Base-by-base conservation (phyloP, 2,113 vertebrate species). In the Sardina pilchardus region DNA sequence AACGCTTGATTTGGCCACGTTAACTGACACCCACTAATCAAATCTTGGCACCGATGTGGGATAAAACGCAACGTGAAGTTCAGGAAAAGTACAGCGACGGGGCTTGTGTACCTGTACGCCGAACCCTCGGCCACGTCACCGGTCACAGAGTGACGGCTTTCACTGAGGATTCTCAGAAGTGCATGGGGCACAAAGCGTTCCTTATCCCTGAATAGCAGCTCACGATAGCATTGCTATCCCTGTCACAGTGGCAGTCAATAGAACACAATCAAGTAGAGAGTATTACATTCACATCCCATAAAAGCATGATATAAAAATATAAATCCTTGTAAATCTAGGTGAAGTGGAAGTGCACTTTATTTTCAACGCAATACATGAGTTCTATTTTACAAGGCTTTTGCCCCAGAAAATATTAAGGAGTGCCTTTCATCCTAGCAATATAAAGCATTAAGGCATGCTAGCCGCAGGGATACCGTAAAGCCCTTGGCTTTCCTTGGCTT, bases 351-450 rank as follows among this genome's bases (percentile, higher is more conserved):
- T 90, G 83, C 88, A 84, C 90, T 91, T 91, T 88, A 91, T 93
- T 93, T 89, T 91, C 86, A 85, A 81, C 45, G 83, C 87, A 90
- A 91, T 93, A 90, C 89, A 87, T 90, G 86, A 92, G 85, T 87
- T 90, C 83, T 85, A 84, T 92, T 93, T 93, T 92, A 89, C 88
- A 89, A 85, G 90, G 85, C 85, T 86, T 87, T 89, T 88, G 36
- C 89, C 90, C 88, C 87, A 91, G 78, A 86, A 50, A 90, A 90
- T 92, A 91, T 90, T 90, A 88, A 91, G 89, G 89, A 88, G 81
- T 67, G 39, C 80, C 9, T 91, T 91, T 92, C 83, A 89, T 90
- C 90, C 85, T 78, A 42, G 30, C 82, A 81, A 91, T 91, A 89
- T 91, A 89, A 93, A 88, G 88, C 86, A 90, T 91, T 87, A 88